Base-by-base conservation (phyloP, 2,888 invertebrate genomes). In the Odontomyia ornata region DNA sequence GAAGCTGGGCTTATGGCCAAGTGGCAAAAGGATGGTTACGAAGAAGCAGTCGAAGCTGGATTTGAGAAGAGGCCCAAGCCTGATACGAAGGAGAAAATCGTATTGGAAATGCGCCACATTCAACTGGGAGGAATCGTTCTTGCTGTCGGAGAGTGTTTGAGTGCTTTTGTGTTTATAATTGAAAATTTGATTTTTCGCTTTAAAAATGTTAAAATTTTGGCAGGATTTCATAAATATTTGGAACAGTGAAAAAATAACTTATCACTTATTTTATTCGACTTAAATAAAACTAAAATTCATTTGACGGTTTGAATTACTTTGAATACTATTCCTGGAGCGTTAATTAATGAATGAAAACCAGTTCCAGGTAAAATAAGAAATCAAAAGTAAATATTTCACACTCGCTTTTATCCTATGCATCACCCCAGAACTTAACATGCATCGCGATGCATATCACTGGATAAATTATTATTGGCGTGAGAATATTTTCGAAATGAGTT, bases 401-500 rank as follows among this genome's bases (percentile, higher is more conserved):
- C 36, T 36, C 36, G 9, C 36, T 36, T 36, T 36, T 36, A 36
- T 36, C 36, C 36, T 5, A 13, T n/a, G 13, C 52, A 52, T 52
- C 52, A 52, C 2, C 13, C 52, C 52, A 4, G 18, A 52, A 36
- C 3, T 9, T 3, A 36, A 36, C 36, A 36, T 18, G 13, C 15
- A 52, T 52, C 52, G 52, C 52, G 52, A 52, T 52, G 52, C 52
- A 52, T n/a, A 52, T 52, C 52, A 18, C 5, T 15, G 13, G 15
- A 52, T 52, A 52, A 52, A 52, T 71, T 71, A 47, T 52, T 27
- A 72, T 56, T 30, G 72, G 57, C 72, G 72, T 72, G 72, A 56
- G 72, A 72, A 72, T 30, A 72, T 72, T 72, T 56, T 30, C 56
- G 30, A 56, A 72, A 72, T 72, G 72, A 72, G 56, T 30, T 28